Conservation (phyloP, 2,113 vertebrate species). For the Formicarius rufipectus region DNA sequence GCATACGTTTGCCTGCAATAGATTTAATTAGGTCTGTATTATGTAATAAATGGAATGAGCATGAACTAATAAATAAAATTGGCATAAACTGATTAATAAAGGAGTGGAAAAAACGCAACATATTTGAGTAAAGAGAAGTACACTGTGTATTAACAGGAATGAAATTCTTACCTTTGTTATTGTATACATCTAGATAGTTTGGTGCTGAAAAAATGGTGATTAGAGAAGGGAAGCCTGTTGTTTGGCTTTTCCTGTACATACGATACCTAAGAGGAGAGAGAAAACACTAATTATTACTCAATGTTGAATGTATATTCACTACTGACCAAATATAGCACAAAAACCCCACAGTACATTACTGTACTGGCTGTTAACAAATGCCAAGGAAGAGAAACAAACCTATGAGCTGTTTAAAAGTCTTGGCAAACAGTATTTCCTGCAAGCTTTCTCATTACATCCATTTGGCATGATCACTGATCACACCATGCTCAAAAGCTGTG, state of each 20-base stretch:
- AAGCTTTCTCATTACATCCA: not conserved
- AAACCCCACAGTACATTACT: not conserved
- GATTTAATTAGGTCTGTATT: conserved; percentile 14
- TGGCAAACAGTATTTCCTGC: not conserved
- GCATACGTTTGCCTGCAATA: not conserved
- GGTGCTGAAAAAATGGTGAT: conserved; percentile 99
- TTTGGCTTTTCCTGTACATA: conserved; percentile 99
- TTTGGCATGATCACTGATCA: not conserved
- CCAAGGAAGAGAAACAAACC: not conserved
- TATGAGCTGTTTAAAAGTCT: not conserved
- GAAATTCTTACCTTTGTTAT: conserved; percentile 94
- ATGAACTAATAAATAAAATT: not conserved
- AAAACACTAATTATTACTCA: not conserved
- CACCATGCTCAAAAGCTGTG: not conserved
- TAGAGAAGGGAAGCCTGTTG: conserved; percentile 98
- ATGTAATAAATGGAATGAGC: not conserved
- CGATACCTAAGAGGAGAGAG: conserved; percentile 84
- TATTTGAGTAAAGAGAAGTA: not conserved
- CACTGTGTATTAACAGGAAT: not conserved
- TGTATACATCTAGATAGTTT: conserved; percentile 99
- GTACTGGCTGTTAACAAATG: not conserved
- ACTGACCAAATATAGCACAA: not conserved
- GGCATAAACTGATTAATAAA: not conserved
- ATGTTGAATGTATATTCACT: not conserved
- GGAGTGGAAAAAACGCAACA: not conserved